These are phyloP conservation scores for Fregata magnificens DNA, from an alignment of 2,113 vertebrate species.

Conservation along the genomic window DNA sequence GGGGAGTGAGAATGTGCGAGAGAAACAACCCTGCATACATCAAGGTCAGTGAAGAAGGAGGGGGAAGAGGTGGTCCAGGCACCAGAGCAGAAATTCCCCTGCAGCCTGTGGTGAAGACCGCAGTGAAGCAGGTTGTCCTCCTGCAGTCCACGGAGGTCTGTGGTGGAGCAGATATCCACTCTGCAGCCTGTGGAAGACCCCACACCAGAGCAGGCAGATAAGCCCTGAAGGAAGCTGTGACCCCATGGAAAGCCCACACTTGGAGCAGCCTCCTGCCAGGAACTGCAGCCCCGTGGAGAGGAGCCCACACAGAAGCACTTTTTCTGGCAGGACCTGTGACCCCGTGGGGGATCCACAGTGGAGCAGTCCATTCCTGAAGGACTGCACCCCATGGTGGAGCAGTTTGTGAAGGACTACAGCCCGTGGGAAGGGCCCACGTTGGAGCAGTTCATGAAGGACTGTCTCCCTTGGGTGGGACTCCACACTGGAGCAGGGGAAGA, in stretches of 20 bases:
- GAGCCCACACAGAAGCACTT: background rate
- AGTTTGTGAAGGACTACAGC: background rate
- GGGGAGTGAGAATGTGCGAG: background rate
- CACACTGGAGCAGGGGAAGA: background rate
- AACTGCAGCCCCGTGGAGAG: background rate
- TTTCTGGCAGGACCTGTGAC: background rate
- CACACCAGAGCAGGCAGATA: background rate
- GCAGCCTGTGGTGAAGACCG: background rate
- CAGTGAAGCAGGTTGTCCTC: background rate
- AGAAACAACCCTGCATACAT: background rate
- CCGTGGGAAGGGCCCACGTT: background rate
- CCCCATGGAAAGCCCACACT: fast-evolving
- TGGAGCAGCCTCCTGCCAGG: background rate
- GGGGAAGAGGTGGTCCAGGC: background rate
- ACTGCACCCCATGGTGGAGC: background rate
- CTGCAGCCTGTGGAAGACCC: background rate
- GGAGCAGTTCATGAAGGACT: background rate
- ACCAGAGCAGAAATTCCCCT: background rate
- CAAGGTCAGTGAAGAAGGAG: background rate
- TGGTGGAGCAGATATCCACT: background rate
- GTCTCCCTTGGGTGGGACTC: background rate
- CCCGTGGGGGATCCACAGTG: background rate
- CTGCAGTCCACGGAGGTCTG: background rate
- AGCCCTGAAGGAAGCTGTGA: background rate
- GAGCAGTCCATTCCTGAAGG: background rate